Evolutionary conservation across 2,113 vertebrate genomes (phyloP).

Genomic region (Penelope pileata): DNA sequence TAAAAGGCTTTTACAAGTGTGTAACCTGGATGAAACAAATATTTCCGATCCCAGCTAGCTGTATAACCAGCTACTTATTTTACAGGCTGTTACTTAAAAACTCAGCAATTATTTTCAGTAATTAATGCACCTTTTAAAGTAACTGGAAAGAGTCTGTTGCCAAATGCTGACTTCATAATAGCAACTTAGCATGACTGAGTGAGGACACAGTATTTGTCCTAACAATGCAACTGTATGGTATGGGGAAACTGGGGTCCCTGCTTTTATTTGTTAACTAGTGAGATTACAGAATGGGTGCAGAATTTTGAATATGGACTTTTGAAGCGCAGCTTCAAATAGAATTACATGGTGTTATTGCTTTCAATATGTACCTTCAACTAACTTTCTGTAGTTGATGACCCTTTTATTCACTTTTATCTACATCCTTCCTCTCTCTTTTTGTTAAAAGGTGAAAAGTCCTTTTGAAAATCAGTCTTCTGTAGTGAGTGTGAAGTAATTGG

Average conservation of each 20-base stretch:
- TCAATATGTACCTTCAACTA: neutral
- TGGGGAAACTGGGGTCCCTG: neutral
- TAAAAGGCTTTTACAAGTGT: neutral
- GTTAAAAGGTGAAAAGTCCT: slow-evolving; percentile 54
- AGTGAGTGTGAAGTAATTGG: slow-evolving; percentile 37
- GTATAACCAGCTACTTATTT: neutral
- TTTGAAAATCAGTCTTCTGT: slow-evolving; percentile 54
- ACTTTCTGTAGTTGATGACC: neutral
- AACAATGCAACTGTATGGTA: neutral
- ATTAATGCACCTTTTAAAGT: neutral
- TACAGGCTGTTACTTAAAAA: neutral
- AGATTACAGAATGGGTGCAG: neutral
- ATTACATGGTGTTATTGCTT: neutral
- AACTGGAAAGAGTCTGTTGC: neutral
- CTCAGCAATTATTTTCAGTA: neutral
- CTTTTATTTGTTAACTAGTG: neutral
- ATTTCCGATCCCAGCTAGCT: neutral
- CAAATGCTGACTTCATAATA: neutral
- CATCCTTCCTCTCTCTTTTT: neutral
- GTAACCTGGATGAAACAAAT: neutral
- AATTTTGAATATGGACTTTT: neutral
- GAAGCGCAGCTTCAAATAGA: neutral
- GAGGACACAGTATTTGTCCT: neutral
- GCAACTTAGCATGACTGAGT: neutral
- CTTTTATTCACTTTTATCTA: slow-evolving; percentile 43